Conservation (phyloP, 2,797 vertebrate species). For the Amniataba percoides region DNA sequence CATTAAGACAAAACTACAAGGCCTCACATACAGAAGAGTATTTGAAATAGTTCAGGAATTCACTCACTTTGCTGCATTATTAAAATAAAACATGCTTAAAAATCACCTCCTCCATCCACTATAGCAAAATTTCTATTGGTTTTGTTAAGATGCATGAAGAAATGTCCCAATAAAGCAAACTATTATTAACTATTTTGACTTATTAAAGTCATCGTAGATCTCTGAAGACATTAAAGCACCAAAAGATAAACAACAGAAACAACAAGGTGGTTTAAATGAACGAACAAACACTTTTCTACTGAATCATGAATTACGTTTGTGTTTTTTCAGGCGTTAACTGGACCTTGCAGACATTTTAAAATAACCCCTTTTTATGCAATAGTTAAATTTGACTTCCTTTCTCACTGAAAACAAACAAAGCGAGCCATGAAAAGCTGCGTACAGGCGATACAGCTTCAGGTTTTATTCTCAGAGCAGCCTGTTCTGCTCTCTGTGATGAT, state of each 20-base stretch:
- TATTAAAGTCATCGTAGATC: not conserved
- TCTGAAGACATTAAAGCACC: not conserved
- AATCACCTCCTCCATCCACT: not conserved
- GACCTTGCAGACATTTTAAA: conserved; percentile 29
- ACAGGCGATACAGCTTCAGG: too few relatives aligned
- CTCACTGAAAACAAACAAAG: conserved; percentile 42
- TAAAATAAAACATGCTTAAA: not conserved
- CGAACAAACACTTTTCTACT: not conserved
- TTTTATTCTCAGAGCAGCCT: conserved; percentile 2
- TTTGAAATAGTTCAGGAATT: not conserved
- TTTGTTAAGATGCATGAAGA: not conserved
- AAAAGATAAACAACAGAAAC: not conserved
- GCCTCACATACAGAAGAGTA: too few relatives aligned
- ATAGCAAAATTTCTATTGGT: not conserved
- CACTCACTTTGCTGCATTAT: not conserved
- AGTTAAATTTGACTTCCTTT: conserved; percentile 41
- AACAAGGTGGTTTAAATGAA: not conserved
- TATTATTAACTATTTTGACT: too few relatives aligned
- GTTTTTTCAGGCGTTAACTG: not conserved
- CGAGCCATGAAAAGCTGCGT: conserved; percentile 38
- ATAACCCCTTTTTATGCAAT: conserved; percentile 40
- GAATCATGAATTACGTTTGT: not conserved
- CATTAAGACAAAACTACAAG: not conserved
- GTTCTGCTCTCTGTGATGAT: conserved; percentile 44
- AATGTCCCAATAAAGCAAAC: not conserved